These are phyloP conservation scores for Lutjanus erythropterus DNA, from an alignment of 2,113 vertebrate species.

Conservation along the genomic window DNA sequence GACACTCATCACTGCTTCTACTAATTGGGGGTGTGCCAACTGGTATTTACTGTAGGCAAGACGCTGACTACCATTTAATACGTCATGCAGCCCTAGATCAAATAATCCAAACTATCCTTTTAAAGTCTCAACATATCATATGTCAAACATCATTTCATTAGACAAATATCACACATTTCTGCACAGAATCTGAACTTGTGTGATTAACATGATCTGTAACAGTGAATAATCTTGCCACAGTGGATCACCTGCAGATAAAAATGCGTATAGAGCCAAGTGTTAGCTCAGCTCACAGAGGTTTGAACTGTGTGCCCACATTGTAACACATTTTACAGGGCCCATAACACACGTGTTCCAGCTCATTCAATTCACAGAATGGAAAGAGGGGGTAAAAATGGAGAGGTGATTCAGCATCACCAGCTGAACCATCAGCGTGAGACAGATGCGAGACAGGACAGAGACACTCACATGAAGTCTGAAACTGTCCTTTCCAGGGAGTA, in stretches of 20 bases:
- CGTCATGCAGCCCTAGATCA: no score
- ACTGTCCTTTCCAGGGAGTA: background rate
- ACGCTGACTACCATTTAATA: no score
- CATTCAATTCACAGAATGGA: constrained; percentile 51
- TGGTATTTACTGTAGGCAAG: no score
- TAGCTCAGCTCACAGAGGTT: constrained; percentile 53
- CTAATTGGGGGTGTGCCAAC: no score
- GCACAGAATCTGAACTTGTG: constrained; percentile 18
- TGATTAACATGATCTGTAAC: constrained; percentile 44
- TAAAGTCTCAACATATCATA: constrained; percentile 1
- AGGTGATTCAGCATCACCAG: constrained; percentile 56
- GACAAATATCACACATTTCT: background rate
- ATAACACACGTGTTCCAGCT: constrained; percentile 58
- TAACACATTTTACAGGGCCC: constrained; percentile 53
- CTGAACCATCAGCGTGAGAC: constrained; percentile 29
- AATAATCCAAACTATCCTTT: no score
- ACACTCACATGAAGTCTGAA: constrained; percentile 38
- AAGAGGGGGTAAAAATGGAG: background rate
- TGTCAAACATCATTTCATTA: background rate
- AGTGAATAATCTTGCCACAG: constrained; percentile 21
- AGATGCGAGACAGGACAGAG: constrained; percentile 28
- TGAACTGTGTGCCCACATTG: constrained; percentile 32
- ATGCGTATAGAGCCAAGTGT: constrained; percentile 33
- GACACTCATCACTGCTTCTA: no score
- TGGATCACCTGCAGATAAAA: constrained; percentile 55